Percentiles rank a stretch among this genome's conserved stretches.
phyloP scores from a whole-genome alignment of 2,888 invertebrate genomes.

The Melolontha melolontha region DNA sequence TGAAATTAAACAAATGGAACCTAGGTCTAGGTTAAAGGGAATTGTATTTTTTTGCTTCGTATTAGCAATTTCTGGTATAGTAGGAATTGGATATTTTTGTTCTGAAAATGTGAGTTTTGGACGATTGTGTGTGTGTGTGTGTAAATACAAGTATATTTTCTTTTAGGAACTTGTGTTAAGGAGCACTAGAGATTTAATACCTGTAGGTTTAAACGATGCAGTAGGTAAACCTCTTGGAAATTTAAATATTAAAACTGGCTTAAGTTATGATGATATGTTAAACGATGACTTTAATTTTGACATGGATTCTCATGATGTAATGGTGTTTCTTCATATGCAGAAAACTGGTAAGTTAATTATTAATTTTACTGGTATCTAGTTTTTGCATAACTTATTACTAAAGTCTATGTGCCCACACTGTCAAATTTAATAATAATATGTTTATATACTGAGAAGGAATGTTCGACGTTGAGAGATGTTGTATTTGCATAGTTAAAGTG shows the following conservation, averaged over 20 bases:
- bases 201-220: slow-evolving; percentile 55
- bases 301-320: slow-evolving; percentile 94
- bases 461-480: too few species aligned
- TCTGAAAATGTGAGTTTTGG: slow-evolving; percentile 81
- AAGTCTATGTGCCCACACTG: too few species aligned
- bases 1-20: slow-evolving; percentile 89
- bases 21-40: slow-evolving; percentile 81
- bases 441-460: too few species aligned
- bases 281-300: slow-evolving; percentile 90
- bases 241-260: slow-evolving; percentile 71
- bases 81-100: slow-evolving; percentile 91
- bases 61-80: slow-evolving; percentile 86
- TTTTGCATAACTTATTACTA: too few species aligned
- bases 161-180: slow-evolving; percentile 72
- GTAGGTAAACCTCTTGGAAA: slow-evolving; percentile 62
- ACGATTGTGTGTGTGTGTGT: neutral
- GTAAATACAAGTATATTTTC: neutral
- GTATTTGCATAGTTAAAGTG: too few species aligned
- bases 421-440: too few species aligned
- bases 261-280: slow-evolving; percentile 88
- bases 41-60: slow-evolving; percentile 85
- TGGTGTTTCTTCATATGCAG: slow-evolving; percentile 98
- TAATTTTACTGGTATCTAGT: too few species aligned
- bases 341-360: slow-evolving; percentile 79
- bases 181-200: slow-evolving; percentile 67